phyloP scores from a whole-genome alignment of 2,113 vertebrate species.

The Microcebus griseorufus region DNA sequence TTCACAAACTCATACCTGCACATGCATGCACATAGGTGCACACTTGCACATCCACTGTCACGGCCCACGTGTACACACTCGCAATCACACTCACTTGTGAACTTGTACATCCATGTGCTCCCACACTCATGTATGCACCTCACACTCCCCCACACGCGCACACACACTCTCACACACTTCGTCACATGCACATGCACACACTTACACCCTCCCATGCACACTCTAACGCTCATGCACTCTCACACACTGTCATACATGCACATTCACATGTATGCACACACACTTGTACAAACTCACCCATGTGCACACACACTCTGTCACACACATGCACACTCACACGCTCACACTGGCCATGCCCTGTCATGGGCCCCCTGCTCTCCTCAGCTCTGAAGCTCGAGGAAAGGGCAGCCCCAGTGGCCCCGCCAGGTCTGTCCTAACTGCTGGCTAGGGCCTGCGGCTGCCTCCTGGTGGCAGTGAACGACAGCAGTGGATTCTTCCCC shows the following conservation, averaged over 20 bases:
- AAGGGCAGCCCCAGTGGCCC: not conserved
- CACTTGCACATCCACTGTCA: not conserved
- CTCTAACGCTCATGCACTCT: too few species aligned
- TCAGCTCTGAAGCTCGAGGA: not conserved
- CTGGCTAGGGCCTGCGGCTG: not conserved
- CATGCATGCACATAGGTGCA: too few species aligned
- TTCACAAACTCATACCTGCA: not conserved
- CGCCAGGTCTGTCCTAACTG: slow-evolving; percentile 27
- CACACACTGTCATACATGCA: not conserved
- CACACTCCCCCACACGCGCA: rapidly evolving
- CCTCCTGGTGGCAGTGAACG: not conserved
- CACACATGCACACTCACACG: too few species aligned
- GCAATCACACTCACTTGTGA: not conserved
- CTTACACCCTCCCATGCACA: too few species aligned
- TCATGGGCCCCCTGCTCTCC: not conserved
- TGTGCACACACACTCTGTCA: not conserved
- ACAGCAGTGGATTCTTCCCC: slow-evolving; percentile 11
- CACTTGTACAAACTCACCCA: too few species aligned
- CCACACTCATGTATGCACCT: not conserved
- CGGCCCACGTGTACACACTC: not conserved
- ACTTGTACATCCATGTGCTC: not conserved
- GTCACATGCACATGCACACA: not conserved
- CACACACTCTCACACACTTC: not conserved
- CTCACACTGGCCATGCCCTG: not conserved
- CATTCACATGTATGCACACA: too few species aligned